phyloP scores from a whole-genome alignment of 2,888 invertebrate genomes.

The Onchidella celtica region DNA sequence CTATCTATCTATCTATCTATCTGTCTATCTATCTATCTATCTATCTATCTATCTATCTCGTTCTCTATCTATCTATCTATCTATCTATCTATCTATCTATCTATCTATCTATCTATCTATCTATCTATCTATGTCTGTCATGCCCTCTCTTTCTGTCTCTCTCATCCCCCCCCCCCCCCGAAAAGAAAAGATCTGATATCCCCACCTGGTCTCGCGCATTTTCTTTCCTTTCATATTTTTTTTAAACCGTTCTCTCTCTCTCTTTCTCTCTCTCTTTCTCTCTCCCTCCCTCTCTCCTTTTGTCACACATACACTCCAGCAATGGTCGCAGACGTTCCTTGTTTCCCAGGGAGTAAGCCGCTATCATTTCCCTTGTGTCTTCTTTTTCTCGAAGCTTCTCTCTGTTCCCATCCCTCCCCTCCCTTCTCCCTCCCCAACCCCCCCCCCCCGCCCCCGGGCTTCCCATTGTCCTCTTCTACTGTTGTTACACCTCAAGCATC shows the following conservation, averaged over 20 bases:
- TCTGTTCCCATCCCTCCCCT: neutral
- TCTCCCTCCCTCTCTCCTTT: neutral
- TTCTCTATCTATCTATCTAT: neutral
- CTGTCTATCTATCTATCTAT: too few relatives aligned
- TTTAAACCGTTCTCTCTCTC: neutral
- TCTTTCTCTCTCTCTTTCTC: neutral
- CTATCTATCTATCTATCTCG: neutral
- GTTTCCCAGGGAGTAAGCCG: too few relatives aligned
- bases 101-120: neutral
- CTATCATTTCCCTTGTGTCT: neutral
- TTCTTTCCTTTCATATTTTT: neutral
- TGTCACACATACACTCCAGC: too few relatives aligned
- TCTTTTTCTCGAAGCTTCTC: neutral
- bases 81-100: neutral
- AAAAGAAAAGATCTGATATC: too few relatives aligned
- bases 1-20: neutral
- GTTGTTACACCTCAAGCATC: slow-evolving; percentile 26
- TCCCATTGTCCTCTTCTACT: neutral
- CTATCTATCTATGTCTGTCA: neutral
- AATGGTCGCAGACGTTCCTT: too few relatives aligned
- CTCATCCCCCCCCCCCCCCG: neutral
- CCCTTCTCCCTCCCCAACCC: neutral
- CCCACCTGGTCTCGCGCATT: too few relatives aligned
- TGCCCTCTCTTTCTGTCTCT: neutral
- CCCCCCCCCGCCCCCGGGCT: neutral